Base-by-base conservation (phyloP, 2,888 invertebrate species). In the Eremobia ochroleuca region DNA sequence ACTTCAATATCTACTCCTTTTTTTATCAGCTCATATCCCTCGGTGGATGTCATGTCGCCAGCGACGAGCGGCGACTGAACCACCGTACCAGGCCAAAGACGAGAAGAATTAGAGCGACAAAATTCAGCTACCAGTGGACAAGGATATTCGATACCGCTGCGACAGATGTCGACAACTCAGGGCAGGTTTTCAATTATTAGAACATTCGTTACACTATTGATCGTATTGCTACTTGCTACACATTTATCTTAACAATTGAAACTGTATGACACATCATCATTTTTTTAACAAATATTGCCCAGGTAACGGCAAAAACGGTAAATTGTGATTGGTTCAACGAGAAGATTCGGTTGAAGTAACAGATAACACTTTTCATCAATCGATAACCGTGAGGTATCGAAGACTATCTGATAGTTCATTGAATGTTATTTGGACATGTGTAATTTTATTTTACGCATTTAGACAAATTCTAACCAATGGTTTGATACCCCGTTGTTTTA, bases 91-190 rank as follows among this genome's bases (percentile, higher is more conserved):
- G 91, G 89, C 94, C 92, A 94, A 93, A 94, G 92, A 92, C 93
- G 91, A 94, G 93, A 94, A 92, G 93, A 96, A 96, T 96, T 94
- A 96, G 96, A 97, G 96, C 96, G 96, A 96, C 96, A 94, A 96
- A 96, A 94, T 94, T 92, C 94, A 93, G 95, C 93, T 93, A 93
- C 92, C 93, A 92, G 91, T 91, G 92, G 90, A 94, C 94, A 92
- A 95, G 96, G 96, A 96, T 96, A 96, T 95, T 95, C 95, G 96
- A 96, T 95, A 96, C 94, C 88, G 93, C 91, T 92, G 93, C 90
- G 92, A 92, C 96, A 96, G 96, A 94, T 94, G 93, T 94, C 92
- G 93, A 89, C 95, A 96, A 96, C 96, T 89, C 91, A 80, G 89
- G 91, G 93, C 93, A 92, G 92, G 93, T 94, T 92, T 87, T 91